Conservation (phyloP, 23 tunicate genomes). For the Halocynthia roretzi region DNA sequence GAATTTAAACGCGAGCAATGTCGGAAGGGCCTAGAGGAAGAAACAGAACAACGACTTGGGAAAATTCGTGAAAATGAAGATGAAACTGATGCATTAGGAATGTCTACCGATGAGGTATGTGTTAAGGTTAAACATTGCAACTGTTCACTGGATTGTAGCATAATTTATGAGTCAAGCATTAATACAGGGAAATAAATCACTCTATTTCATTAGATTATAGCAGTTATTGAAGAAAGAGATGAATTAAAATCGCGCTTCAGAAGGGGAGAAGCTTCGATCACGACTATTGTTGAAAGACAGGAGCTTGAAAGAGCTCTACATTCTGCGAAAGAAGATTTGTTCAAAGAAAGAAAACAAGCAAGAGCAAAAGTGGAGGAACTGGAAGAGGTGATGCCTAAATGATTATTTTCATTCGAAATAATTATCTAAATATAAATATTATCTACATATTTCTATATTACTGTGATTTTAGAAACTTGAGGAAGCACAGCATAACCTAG, state of each 20-base stretch:
- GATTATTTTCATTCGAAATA: neutral
- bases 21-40: slow-evolving; percentile 9
- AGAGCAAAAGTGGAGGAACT: slow-evolving; percentile 61
- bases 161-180: too few relatives aligned
- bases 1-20: slow-evolving; percentile 24
- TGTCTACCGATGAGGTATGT: slow-evolving; percentile 12
- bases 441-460: neutral
- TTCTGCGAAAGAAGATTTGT: slow-evolving; percentile 40
- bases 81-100: slow-evolving; percentile 18
- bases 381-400: slow-evolving; percentile 40
- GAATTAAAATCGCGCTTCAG: slow-evolving; percentile 55
- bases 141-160: neutral
- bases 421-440: neutral
- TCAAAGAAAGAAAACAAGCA: slow-evolving; percentile 47
- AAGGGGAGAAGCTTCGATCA: slow-evolving; percentile 69
- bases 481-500: slow-evolving; percentile 11
- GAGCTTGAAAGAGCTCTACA: slow-evolving; percentile 69
- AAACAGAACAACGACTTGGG: neutral
- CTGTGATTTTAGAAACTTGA: slow-evolving; percentile 10
- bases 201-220: slow-evolving; percentile 7
- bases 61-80: neutral
- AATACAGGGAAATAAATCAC: neutral
- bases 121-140: neutral
- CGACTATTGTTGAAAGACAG: slow-evolving; percentile 64
- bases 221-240: slow-evolving; percentile 46